A percentile compares a stretch with the other conserved stretches of the same genome.
These are phyloP conservation scores for Gobio gobio DNA, from an alignment of 2,113 vertebrate species.

Conservation along the genomic window DNA sequence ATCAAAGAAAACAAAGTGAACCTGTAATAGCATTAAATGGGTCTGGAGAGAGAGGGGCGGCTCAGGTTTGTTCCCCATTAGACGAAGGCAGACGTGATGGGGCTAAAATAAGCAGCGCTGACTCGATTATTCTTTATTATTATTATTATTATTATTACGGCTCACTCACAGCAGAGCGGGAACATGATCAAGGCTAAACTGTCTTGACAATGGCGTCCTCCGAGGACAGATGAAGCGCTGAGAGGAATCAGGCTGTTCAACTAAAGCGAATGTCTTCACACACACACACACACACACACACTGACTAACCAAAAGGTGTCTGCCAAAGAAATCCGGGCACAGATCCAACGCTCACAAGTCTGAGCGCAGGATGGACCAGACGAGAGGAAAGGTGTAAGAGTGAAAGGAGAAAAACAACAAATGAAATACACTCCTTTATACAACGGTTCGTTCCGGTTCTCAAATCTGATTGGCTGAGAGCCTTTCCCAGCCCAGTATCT, in stretches of 20 bases:
- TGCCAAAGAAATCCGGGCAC: conserved; percentile 43
- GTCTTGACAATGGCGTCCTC: conserved; percentile 27
- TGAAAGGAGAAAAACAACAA: conserved; percentile 36
- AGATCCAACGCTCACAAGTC: conserved; percentile 49
- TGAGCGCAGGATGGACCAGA: conserved; percentile 18
- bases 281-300: not conserved
- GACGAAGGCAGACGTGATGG: not conserved
- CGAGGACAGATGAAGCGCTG: conserved; percentile 2
- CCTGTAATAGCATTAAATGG: not conserved
- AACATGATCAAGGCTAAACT: not conserved
- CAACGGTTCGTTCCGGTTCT: no score
- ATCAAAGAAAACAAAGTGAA: conserved; percentile 6
- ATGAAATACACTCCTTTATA: no score
- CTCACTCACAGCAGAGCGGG: not conserved
- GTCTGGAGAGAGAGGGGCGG: not conserved
- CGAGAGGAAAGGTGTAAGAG: conserved; percentile 21
- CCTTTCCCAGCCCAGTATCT: no score
- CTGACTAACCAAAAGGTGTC: not conserved
- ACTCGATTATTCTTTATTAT: conserved; percentile 16
- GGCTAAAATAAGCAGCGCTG: conserved; percentile 22
- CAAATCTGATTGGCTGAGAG: no score
- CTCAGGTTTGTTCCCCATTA: not conserved
- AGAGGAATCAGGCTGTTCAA: conserved; percentile 28
- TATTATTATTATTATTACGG: no score
- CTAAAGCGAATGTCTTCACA: conserved; percentile 12